Evolutionary conservation across 2,113 vertebrate species (phyloP).

Genomic region (Peucedramus taeniatus): DNA sequence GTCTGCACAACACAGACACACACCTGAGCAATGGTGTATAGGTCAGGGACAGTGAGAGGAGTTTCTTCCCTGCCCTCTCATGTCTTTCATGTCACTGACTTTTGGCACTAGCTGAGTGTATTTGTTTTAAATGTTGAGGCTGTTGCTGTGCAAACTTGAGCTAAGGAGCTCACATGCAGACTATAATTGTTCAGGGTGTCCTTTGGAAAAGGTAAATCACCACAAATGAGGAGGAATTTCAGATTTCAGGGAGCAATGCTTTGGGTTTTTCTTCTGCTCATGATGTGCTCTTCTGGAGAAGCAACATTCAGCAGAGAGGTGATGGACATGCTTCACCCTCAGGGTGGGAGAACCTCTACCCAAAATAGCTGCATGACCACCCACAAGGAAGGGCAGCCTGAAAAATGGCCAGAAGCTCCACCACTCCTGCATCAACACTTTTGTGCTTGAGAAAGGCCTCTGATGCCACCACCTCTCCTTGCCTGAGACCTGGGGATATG

Average conservation of each 20-base stretch:
- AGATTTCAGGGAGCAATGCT: neutral
- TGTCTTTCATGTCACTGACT: neutral
- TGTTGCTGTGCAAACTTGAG: neutral
- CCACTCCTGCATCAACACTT: neutral
- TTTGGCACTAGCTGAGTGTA: neutral
- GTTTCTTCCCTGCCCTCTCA: neutral
- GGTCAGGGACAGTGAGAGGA: neutral
- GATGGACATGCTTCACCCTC: neutral
- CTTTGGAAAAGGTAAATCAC: neutral
- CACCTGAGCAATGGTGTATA: neutral
- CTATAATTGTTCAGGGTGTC: neutral
- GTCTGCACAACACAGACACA: neutral
- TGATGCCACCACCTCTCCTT: neutral
- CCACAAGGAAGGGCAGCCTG: neutral
- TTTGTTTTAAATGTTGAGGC: neutral
- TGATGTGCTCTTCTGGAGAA: neutral
- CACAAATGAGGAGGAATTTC: neutral
- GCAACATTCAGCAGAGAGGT: neutral
- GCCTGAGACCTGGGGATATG: accelerated
- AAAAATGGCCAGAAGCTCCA: neutral
- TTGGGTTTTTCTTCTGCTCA: neutral
- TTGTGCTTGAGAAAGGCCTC: neutral
- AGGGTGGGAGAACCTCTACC: neutral
- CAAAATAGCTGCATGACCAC: neutral
- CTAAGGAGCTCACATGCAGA: neutral